Base-by-base conservation (phyloP, 2,113 vertebrate genomes). In the Chloropsis cyanopogon region DNA sequence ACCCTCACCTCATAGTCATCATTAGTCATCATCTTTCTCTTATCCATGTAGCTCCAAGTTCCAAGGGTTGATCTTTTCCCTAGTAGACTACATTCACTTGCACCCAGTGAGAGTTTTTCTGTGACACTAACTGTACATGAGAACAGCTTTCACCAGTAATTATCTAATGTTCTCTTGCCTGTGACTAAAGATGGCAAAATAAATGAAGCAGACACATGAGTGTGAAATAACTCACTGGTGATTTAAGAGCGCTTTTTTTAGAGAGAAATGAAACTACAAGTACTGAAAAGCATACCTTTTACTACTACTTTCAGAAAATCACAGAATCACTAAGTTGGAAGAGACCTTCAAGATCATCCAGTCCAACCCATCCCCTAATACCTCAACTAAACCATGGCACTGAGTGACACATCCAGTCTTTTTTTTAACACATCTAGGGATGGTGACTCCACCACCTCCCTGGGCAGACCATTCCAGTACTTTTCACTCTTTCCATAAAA, bases 401-500 rank as follows among this genome's bases (percentile, higher is more conserved):
- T 0, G 1, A 63, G 29, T 42, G 23, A 6, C 18, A n/a, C 11
- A 63, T 42, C 29, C 29, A 28, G 1, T 28, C 23, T 41, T 9
- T 50, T 37, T 22, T 15, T 33, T 21, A 41, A 77, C 28, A 61
- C 35, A 61, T 41, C 22, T 12, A 49, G 35, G 10, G 57, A 39
- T 20, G 16, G 10, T 33, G 9, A 41, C 10, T 77, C 22, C 22
- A 61, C 22, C 28, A 21, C 6, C 10, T 33, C 22, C 6, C 28
- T 0, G 0, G 46, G 10, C 10, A 26, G n/a, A 21, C 5, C 4
- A 41, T 25, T 50, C 12, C 28, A 41, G 5, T 25, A 77, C 6
- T 39, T 60, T 3, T 61, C 35, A 25, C 28, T 7, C 44, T 14
- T 31, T 31, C 26, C 0, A 1, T 19, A 10, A 49, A 41, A 49